Evolutionary conservation across 2,113 vertebrate species (phyloP).

Genomic region (Tyto alba): DNA sequence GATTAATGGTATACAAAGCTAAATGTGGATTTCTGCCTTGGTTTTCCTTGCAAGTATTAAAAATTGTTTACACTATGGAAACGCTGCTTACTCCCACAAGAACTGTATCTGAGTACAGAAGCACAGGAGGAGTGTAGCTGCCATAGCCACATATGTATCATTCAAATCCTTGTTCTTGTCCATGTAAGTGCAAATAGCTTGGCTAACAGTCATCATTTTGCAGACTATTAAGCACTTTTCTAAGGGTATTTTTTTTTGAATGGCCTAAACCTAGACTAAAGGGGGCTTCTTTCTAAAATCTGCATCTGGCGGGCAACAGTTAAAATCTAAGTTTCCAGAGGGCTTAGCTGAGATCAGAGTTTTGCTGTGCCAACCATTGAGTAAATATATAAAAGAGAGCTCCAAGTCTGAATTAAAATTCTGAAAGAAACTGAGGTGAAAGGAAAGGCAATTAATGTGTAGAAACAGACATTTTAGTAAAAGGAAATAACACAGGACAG

Average conservation of each 20-base stretch:
- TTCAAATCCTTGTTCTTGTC: background rate
- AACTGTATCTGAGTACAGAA: background rate
- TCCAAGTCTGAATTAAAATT: background rate
- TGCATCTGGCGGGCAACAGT: background rate
- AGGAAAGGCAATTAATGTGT: background rate
- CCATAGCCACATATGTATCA: background rate
- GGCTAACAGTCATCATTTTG: background rate
- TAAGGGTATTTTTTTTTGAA: background rate
- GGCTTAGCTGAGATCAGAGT: background rate
- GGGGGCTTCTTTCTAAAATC: background rate
- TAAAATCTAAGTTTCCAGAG: background rate
- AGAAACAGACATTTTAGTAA: background rate
- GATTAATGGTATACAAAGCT: background rate
- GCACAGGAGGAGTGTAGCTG: background rate
- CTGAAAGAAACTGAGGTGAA: background rate
- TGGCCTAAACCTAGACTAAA: background rate
- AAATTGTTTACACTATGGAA: background rate
- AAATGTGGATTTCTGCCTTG: background rate
- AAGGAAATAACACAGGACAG: background rate
- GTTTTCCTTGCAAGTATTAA: background rate
- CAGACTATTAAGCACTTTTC: background rate
- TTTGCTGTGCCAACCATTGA: background rate
- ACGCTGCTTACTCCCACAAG: background rate
- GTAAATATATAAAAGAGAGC: background rate
- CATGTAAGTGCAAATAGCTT: background rate